Evolutionary conservation across 2,797 vertebrate genomes (phyloP).

Genomic region (Tarsius wallacei): DNA sequence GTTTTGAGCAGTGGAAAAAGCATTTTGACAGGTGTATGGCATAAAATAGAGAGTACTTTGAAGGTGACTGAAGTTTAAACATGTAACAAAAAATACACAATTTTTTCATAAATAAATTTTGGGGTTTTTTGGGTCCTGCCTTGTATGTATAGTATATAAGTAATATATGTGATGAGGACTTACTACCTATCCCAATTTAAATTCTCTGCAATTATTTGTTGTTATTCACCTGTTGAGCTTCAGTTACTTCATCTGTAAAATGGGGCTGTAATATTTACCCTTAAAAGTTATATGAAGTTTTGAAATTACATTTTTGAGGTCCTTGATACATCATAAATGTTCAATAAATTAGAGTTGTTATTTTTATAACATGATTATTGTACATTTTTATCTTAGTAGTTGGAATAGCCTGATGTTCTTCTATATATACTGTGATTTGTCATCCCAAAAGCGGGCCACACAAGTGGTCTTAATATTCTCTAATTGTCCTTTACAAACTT

Average conservation of each 20-base stretch:
- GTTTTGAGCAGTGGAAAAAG: too few species aligned
- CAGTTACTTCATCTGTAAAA: conserved; percentile 15
- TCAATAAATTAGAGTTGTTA: neutral
- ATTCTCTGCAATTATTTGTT: neutral
- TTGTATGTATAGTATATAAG: neutral
- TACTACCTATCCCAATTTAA: neutral
- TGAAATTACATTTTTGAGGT: conserved; percentile 16
- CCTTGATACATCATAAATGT: neutral
- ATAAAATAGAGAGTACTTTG: too few species aligned
- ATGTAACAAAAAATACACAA: too few species aligned
- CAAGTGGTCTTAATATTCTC: neutral
- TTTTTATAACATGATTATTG: conserved; percentile 1
- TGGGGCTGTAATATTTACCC: conserved; percentile 4
- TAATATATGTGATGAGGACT: neutral
- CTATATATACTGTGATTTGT: neutral
- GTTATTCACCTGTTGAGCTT: neutral
- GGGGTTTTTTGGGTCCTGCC: too few species aligned
- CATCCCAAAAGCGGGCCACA: neutral
- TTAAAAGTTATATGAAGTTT: neutral
- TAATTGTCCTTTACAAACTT: neutral
- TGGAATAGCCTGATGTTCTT: conserved; percentile 6
- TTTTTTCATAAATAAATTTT: too few species aligned
- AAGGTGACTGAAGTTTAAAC: too few species aligned
- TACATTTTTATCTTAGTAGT: neutral
- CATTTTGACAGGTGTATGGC: too few species aligned